Evolutionary conservation across 2,888 invertebrate species (phyloP).

Genomic region (Drosophila parthenogenetica): DNA sequence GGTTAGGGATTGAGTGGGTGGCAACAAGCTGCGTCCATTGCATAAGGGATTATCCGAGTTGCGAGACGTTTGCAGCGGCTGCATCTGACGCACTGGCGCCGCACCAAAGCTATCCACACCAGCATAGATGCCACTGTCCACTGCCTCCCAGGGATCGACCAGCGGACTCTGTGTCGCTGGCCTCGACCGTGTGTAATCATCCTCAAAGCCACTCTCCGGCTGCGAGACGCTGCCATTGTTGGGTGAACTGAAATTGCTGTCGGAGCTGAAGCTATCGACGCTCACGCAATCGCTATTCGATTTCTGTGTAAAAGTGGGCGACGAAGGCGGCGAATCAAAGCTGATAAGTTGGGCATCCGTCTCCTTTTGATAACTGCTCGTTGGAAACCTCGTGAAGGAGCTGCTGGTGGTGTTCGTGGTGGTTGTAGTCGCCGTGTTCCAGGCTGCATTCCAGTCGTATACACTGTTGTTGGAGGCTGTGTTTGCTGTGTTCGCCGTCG

Average conservation of each 20-base stretch:
- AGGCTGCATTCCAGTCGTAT: conserved; percentile 79
- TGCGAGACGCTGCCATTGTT: conserved; percentile 88
- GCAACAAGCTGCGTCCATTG: conserved; percentile 86
- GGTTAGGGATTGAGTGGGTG: conserved; percentile 85
- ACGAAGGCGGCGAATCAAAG: conserved; percentile 90
- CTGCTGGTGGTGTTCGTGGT: conserved; percentile 28
- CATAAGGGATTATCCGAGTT: conserved; percentile 86
- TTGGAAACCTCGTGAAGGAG: conserved; percentile 19
- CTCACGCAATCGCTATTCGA: conserved; percentile 91
- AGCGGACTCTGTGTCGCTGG: conserved; percentile 82
- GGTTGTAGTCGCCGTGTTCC: conserved; percentile 65
- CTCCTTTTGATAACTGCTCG: conserved; percentile 41
- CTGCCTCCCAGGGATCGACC: conserved; percentile 85
- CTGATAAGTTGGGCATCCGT: conserved; percentile 87
- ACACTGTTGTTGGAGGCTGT: conserved; percentile 23
- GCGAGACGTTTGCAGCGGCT: conserved; percentile 42
- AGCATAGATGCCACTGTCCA: conserved; percentile 62
- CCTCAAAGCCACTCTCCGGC: conserved; percentile 93
- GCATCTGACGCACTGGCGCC: conserved; percentile 82
- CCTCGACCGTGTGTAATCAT: conserved; percentile 89
- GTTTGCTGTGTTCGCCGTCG: conserved; percentile 11
- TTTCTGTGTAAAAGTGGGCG: conserved; percentile 90
- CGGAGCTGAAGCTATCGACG: conserved; percentile 91
- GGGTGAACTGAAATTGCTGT: conserved; percentile 88
- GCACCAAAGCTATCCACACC: conserved; percentile 81